Percentiles rank a stretch among this genome's conserved stretches.
phyloP scores from a whole-genome alignment of 2,113 vertebrate genomes.

The Promerops cafer region DNA sequence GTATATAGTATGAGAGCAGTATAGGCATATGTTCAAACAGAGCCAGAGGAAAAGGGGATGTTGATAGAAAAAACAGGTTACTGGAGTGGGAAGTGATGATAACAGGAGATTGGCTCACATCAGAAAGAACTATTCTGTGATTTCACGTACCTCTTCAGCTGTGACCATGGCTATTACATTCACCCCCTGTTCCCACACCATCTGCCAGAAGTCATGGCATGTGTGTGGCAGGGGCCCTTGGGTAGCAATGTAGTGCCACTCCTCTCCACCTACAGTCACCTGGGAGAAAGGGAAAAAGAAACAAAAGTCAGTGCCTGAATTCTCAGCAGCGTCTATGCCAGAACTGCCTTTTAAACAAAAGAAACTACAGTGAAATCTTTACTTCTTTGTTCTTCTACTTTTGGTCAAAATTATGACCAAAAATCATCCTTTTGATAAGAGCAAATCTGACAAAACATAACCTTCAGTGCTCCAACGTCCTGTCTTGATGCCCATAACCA shows the following conservation, averaged over 20 bases:
- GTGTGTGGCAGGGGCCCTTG: slow-evolving; percentile 91
- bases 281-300: slow-evolving; percentile 33
- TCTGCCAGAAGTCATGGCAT: slow-evolving; percentile 96
- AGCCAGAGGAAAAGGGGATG: background rate
- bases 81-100: background rate
- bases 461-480: background rate
- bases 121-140: background rate
- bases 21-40: background rate
- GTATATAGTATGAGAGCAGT: background rate
- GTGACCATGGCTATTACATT: slow-evolving; percentile 97
- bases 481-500: background rate
- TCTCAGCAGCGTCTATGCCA: background rate
- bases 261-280: slow-evolving; percentile 87
- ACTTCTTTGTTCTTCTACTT: background rate
- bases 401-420: background rate
- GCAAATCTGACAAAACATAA: background rate
- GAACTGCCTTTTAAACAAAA: background rate
- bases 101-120: background rate
- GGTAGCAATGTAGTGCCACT: slow-evolving; percentile 94
- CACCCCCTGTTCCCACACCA: slow-evolving; percentile 95
- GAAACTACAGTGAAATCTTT: background rate
- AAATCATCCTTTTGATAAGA: background rate
- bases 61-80: background rate
- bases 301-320: background rate
- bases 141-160: slow-evolving; percentile 84